phyloP scores from a whole-genome alignment of 2,888 invertebrate genomes.

The Pristionchus fissidentatus region DNA sequence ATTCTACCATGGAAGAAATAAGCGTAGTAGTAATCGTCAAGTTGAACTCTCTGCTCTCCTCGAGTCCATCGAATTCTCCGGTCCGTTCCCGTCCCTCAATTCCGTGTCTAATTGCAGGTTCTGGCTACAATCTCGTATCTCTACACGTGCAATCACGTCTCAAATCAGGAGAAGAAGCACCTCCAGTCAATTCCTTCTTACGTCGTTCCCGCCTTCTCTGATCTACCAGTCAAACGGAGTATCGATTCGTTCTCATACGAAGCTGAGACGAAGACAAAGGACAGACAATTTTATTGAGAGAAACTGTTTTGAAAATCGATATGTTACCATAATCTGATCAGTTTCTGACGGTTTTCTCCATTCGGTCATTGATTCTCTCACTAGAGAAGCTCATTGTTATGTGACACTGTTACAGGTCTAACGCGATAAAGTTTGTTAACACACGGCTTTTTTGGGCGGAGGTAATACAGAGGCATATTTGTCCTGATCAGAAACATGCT shows the following conservation, averaged over 20 bases:
- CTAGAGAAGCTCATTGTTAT: neutral
- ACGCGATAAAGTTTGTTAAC: constrained; percentile 8
- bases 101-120: neutral
- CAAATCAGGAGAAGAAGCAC: neutral
- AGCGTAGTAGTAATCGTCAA: too few species aligned
- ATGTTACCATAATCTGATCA: too few species aligned
- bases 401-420: neutral
- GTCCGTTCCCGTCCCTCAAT: too few species aligned
- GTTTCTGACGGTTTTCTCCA: too few species aligned
- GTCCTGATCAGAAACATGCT: too few species aligned
- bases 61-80: too few species aligned
- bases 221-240: constrained; percentile 9
- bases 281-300: neutral
- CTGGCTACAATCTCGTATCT: neutral
- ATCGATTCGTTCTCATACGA: constrained; percentile 16
- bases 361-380: too few species aligned
- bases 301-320: neutral
- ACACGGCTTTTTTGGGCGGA: too few species aligned
- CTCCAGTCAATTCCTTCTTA: neutral
- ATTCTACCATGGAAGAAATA: too few species aligned
- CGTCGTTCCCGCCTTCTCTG: neutral
- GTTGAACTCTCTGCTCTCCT: too few species aligned
- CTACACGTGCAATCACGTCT: constrained; percentile 9
- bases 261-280: neutral
- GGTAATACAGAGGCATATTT: too few species aligned